Percentiles rank a stretch among this genome's conserved stretches.
phyloP scores from a whole-genome alignment of 2,888 invertebrate genomes.

The Lithodes maja region DNA sequence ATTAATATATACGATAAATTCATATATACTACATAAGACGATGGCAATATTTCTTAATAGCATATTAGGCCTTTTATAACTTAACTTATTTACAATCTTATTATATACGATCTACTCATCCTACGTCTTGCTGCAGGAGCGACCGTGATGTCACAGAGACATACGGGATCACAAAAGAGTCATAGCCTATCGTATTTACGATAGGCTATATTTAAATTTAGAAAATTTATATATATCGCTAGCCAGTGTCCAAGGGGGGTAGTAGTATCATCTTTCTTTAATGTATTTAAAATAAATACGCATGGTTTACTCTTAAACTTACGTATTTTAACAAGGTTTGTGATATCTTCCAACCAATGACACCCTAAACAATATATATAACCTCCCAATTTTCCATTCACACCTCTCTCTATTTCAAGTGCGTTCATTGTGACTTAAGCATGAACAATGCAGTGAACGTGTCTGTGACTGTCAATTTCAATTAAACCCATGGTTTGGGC shows the following conservation, averaged over 20 bases:
- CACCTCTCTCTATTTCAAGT: background rate
- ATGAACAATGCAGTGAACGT: background rate
- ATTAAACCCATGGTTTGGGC: background rate
- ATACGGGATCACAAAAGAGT: too few species aligned
- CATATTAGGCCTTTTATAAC: too few species aligned
- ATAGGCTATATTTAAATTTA: background rate
- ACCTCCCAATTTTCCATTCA: background rate
- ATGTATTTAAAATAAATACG: background rate
- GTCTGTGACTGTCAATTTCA: background rate
- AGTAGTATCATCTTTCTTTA: background rate
- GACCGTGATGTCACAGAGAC: too few species aligned
- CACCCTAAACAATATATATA: background rate
- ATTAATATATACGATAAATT: too few species aligned
- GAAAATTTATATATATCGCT: background rate
- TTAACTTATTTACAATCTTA: too few species aligned
- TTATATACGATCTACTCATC: too few species aligned
- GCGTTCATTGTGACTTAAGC: background rate
- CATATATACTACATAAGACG: too few species aligned
- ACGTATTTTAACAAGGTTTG: background rate
- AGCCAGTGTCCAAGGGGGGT: background rate
- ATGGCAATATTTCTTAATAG: too few species aligned
- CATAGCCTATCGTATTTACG: background rate
- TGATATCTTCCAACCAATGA: background rate
- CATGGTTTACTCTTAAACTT: background rate
- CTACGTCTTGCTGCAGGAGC: too few species aligned